phyloP scores from a whole-genome alignment of 1,140 invertebrate genomes.

The Drosophila kepulauana region DNA sequence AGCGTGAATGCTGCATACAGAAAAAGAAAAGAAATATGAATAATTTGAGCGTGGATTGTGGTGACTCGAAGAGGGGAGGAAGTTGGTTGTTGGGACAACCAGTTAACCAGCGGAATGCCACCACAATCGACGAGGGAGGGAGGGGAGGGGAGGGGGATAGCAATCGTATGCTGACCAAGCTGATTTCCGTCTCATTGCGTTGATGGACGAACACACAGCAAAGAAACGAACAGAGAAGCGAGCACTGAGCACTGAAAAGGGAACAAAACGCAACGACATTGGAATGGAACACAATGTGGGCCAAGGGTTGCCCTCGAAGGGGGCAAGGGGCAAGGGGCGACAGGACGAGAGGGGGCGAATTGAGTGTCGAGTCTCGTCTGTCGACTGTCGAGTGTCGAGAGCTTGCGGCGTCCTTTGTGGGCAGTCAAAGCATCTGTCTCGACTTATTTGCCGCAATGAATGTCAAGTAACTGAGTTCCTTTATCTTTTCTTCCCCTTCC shows the following conservation, averaged over 20 bases:
- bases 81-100: background rate
- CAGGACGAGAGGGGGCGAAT: too few species aligned
- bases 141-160: background rate
- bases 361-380: too few species aligned
- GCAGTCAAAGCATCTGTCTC: slow-evolving; percentile 1
- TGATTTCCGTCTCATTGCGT: slow-evolving; percentile 48
- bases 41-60: slow-evolving; percentile 23
- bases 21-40: slow-evolving; percentile 28
- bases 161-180: slow-evolving; percentile 39
- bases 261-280: background rate
- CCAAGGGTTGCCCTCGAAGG: background rate
- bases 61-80: background rate
- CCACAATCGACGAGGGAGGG: background rate
- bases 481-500: too few species aligned
- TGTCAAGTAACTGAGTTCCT: slow-evolving; percentile 6
- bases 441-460: slow-evolving; percentile 5
- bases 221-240: background rate
- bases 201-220: slow-evolving; percentile 17
- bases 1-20: slow-evolving; percentile 30
- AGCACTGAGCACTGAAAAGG: too few species aligned
- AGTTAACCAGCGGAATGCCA: slow-evolving; percentile 19
- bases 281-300: background rate
- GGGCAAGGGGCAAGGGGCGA: background rate
- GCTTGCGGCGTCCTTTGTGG: slow-evolving; percentile 8
- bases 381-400: too few species aligned